These are phyloP conservation scores for Azemiops feae DNA, from an alignment of 2,113 vertebrate genomes.

Conservation along the genomic window DNA sequence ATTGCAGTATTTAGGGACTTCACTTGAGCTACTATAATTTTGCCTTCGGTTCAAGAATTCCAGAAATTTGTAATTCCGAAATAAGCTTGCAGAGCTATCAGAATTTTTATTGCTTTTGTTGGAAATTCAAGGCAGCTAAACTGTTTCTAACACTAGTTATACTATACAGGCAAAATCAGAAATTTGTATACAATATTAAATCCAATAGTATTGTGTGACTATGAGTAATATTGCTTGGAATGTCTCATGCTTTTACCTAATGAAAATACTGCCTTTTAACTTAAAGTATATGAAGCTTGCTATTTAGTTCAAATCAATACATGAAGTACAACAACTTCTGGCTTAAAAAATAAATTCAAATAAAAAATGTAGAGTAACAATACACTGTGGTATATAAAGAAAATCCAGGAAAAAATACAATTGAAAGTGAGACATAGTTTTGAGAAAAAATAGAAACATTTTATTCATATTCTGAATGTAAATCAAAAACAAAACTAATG, in stretches of 20 bases:
- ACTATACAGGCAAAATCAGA: background rate
- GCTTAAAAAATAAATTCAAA: background rate
- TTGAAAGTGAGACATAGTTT: background rate
- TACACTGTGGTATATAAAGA: background rate
- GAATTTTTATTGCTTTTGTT: background rate
- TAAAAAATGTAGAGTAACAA: background rate
- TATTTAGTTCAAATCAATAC: background rate
- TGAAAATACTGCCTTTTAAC: background rate
- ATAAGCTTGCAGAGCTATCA: background rate
- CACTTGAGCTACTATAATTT: background rate
- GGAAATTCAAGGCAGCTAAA: background rate
- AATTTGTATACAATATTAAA: background rate
- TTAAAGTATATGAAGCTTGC: background rate
- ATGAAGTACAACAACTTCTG: background rate
- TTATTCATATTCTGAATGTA: background rate
- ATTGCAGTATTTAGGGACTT: conserved; percentile 6
- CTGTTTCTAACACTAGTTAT: background rate
- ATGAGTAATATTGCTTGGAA: background rate
- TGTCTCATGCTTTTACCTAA: background rate
- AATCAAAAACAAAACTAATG: background rate
- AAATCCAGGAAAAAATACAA: background rate
- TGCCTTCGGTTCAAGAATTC: background rate
- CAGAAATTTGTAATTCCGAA: background rate
- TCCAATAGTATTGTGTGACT: background rate
- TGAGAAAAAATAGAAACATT: background rate